Percentiles rank a stretch among this genome's conserved stretches.
These are phyloP conservation scores for Apodemia duryi DNA, from an alignment of 2,888 invertebrate genomes.

Conservation along the genomic window DNA sequence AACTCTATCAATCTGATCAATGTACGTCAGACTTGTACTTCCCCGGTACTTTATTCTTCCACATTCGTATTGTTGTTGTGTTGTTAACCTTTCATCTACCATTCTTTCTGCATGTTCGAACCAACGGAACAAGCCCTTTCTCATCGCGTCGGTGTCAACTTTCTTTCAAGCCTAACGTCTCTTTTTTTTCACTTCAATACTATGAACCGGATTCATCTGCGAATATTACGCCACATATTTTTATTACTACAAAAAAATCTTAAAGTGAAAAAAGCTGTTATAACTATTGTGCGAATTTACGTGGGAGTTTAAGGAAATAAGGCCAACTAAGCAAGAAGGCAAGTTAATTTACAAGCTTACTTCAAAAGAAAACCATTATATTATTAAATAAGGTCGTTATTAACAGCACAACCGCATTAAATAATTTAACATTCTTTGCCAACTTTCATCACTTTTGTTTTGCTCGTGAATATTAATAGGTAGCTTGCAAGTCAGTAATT, in stretches of 20 bases:
- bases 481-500: background rate
- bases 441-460: background rate
- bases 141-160: too few relatives aligned
- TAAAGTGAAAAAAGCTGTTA: background rate
- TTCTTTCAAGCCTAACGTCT: too few relatives aligned
- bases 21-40: too few relatives aligned
- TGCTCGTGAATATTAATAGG: background rate
- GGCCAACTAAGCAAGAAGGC: background rate
- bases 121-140: too few relatives aligned
- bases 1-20: too few relatives aligned
- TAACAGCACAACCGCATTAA: background rate
- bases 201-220: too few relatives aligned
- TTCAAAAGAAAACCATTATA: background rate
- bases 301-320: background rate
- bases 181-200: too few relatives aligned
- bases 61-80: too few relatives aligned
- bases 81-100: too few relatives aligned
- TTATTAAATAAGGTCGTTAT: background rate
- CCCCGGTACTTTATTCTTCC: too few relatives aligned
- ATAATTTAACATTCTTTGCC: conserved; percentile 1
- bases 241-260: background rate
- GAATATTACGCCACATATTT: background rate
- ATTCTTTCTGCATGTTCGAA: too few relatives aligned
- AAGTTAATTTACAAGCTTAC: background rate
- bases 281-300: background rate